phyloP scores from a whole-genome alignment of 2,888 invertebrate species.

The Rhimphoctona megacephalus region DNA sequence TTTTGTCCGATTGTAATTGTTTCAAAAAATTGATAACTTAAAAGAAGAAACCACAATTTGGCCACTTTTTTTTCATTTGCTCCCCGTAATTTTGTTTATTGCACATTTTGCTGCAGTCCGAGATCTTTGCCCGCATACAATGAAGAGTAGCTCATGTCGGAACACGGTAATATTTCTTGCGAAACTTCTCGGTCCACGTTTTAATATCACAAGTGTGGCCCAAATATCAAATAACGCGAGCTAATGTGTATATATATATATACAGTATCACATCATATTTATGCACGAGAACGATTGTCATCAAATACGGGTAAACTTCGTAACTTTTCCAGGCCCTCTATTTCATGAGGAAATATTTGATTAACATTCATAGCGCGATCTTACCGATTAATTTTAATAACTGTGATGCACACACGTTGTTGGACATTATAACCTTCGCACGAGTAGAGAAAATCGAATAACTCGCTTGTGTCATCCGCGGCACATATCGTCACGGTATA shows the following conservation, averaged over 20 bases:
- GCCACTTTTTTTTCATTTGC: too few relatives aligned
- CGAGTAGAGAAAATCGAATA: not conserved
- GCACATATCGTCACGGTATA: constrained; percentile 1
- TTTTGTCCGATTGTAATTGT: too few relatives aligned
- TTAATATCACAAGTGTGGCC: constrained; percentile 33
- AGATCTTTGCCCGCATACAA: constrained; percentile 3
- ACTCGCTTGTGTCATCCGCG: constrained; percentile 11
- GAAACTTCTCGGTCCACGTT: constrained; percentile 31
- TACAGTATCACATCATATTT: too few relatives aligned
- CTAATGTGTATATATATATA: too few relatives aligned
- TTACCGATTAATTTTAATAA: constrained; percentile 67
- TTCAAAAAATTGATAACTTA: too few relatives aligned
- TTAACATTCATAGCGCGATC: constrained; percentile 62
- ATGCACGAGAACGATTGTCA: constrained; percentile 5
- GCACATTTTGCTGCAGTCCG: constrained; percentile 26
- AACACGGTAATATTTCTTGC: constrained; percentile 24
- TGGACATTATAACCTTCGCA: constrained; percentile 50
- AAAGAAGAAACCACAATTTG: too few relatives aligned
- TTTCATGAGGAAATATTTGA: constrained; percentile 36
- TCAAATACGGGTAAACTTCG: constrained; percentile 10
- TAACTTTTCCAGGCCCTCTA: not conserved
- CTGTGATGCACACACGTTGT: constrained; percentile 52
- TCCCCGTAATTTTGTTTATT: not conserved
- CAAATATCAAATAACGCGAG: constrained; percentile 36
- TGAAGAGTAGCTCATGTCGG: constrained; percentile 19